Evolutionary conservation across 2,113 vertebrate species (phyloP), one percentile per base, ranked within the genome.

Genomic region (Chelonoidis abingdonii): DNA sequence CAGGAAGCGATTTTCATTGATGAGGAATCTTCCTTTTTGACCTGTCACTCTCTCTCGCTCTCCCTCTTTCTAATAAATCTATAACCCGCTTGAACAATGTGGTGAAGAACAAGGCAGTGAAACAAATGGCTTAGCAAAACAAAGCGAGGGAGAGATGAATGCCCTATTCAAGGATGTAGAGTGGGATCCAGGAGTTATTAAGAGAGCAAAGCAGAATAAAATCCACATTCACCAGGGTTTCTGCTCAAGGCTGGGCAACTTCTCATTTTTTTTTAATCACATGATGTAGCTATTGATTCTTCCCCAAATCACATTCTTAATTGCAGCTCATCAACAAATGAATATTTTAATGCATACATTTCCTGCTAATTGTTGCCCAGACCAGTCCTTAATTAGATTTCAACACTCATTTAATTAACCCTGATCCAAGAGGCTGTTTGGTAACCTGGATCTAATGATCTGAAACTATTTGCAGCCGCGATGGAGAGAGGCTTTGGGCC

Each of bases 341-440:
- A 98, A 98, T 98, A 97, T 97, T 97, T 97, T 98, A 98, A 98
- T 97, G 97, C 95, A 97, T 97, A 98, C 97, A 98, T 98, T 98
- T 98, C 97, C 98, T 98, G 96, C 96, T 97, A 98, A 97, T 98
- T 97, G 97, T 97, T 97, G 96, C 96, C 97, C 97, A 90, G 89
- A 93, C 95, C 87, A 91, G 94, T 96, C 95, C 96, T 97, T 98
- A 98, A 98, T 98, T 97, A 98, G 97, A 98, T 96, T 96, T 97
- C 97, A 94, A 94, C 96, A 97, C 93, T 97, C 95, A 96, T 97
- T 98, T 98, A 98, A 98, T 98, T 98, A 98, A 98, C 97, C 93
- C 96, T 97, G 97, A 97, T 97, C 96, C 83, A 90, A 96, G 94
- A 96, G 84, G 92, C 93, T 97, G 82, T 97, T 97, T 94, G 94